Base-by-base conservation (phyloP, 1,140 invertebrate species). In the Neodiprion lecontei region DNA sequence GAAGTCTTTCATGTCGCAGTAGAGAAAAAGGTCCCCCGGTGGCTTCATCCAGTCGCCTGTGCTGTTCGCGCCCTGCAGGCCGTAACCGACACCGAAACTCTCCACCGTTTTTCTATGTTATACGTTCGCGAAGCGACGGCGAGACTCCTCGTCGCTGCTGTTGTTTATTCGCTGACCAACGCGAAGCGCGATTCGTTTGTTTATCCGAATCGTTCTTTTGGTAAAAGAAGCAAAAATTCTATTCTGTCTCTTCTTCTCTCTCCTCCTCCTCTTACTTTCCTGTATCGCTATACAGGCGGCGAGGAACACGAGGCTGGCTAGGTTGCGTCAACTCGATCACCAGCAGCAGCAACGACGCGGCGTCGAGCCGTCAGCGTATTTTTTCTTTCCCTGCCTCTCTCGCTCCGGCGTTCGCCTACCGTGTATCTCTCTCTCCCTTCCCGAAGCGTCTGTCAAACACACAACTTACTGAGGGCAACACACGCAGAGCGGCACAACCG, bases 1-100 rank as follows among this genome's bases (percentile, higher is more conserved):
- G 90, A 93, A 92, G 89, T 93, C 92, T 86, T 92, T 93, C 91
- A 93, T 93, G 89, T 93, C 91, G 87, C 90, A 88, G 86, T 91
- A 89, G 85, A 91, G 91, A 89, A 92, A 92, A 85, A 92, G 90
- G 85, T 91, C 91, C 90, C 91, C 90, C 90, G 92, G 91, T 88
- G 91, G 91, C 91, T 91, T 92, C 91, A 92, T 91, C 88, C 86
- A 87, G 85, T 87, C 86, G 86, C 84, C 83, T 84, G 85, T 87
- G 74, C 84, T 86, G 74, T 85, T 86, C 78, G 80, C 80, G 78
- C 83, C 83, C 81, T 84, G 84, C 28, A 40, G 28, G 67, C 83
- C 81, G 83, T 86, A 87, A 73, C 84, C 84, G 77, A 87, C 80
- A 77, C 85, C 83, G 82, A 86, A 87, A 87, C 86, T 89, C 82